Conservation (phyloP, 2,888 invertebrate species). For the Phanerotoma sp. region DNA sequence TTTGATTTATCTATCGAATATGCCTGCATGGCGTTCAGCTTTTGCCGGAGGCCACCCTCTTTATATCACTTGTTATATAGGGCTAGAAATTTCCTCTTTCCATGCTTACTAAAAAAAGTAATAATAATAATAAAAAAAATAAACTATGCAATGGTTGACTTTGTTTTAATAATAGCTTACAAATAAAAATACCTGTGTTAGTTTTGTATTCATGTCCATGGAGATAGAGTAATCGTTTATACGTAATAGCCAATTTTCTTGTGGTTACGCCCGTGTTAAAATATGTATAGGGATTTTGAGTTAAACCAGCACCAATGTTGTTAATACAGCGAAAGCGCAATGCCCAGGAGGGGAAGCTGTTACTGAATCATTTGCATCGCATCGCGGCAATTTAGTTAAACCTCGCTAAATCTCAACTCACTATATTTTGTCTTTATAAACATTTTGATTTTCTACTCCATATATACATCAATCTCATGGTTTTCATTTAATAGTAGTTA, state of each 20-base stretch:
- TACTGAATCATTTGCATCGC: conserved; percentile 56
- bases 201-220: conserved; percentile 14
- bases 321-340: conserved; percentile 31
- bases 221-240: conserved; percentile 50
- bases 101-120: not conserved
- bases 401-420: conserved; percentile 27
- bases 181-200: not conserved
- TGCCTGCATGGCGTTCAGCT: conserved; percentile 46
- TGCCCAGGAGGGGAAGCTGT: conserved; percentile 53
- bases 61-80: conserved; percentile 18
- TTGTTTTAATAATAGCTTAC: not conserved
- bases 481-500: not conserved
- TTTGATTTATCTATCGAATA: conserved; percentile 57
- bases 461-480: not conserved
- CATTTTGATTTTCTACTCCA: not conserved
- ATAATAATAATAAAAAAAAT: not conserved
- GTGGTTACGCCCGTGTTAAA: conserved; percentile 55
- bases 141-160: not conserved
- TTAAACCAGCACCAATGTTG: conserved; percentile 48
- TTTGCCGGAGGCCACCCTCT: conserved; percentile 25
- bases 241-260: conserved; percentile 56
- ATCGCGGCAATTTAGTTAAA: conserved; percentile 53
- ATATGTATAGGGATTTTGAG: conserved; percentile 56
- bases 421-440: conserved; percentile 3
- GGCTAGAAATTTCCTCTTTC: not conserved